Conservation (phyloP, 2,888 invertebrate species). For the Ophion obscuratus region DNA sequence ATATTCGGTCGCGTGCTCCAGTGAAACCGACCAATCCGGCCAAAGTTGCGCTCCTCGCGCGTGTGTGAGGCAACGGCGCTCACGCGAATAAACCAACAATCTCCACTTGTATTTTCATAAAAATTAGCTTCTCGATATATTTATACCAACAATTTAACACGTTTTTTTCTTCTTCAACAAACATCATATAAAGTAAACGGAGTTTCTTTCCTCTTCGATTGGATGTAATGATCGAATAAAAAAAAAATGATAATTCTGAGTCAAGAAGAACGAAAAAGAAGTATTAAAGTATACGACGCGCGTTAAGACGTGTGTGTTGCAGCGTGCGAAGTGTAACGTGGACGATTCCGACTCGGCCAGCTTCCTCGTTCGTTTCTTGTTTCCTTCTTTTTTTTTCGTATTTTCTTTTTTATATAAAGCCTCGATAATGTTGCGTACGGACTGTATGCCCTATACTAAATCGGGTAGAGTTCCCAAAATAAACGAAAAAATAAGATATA, state of each 20-base stretch:
- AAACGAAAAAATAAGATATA: constrained; percentile 38
- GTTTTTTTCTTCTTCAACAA: constrained; percentile 74
- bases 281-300: constrained; percentile 22
- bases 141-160: constrained; percentile 78
- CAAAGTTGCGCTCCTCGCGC: background rate
- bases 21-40: no score
- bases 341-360: constrained; percentile 40
- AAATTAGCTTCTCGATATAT: constrained; percentile 77
- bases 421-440: constrained; percentile 54
- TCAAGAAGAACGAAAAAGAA: constrained; percentile 32
- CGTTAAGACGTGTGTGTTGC: constrained; percentile 32
- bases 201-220: constrained; percentile 26
- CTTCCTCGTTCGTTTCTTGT: constrained; percentile 21
- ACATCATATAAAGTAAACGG: constrained; percentile 73
- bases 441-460: constrained; percentile 21
- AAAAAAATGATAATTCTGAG: constrained; percentile 53
- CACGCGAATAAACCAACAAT: constrained; percentile 62
- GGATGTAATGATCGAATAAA: constrained; percentile 48
- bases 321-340: constrained; percentile 39
- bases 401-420: constrained; percentile 52
- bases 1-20: no score
- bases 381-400: constrained; percentile 19
- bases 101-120: constrained; percentile 70
- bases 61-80: background rate
- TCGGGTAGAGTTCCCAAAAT: constrained; percentile 44